Conservation (phyloP, 2,797 vertebrate species). For the Hapalemur alaotrensis region DNA sequence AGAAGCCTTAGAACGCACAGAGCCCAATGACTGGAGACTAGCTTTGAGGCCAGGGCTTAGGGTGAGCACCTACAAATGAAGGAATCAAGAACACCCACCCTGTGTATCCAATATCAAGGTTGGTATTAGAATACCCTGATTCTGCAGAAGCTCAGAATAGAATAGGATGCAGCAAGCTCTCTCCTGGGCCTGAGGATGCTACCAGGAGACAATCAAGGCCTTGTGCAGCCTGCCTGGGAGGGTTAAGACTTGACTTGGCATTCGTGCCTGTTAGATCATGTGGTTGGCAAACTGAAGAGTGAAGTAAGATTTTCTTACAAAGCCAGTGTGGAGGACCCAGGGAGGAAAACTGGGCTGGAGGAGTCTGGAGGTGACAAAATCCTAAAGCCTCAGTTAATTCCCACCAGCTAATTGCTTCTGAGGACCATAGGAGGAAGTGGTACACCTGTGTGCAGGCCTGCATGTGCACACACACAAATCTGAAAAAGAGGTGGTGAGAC, state of each 20-base stretch:
- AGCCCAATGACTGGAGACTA: background rate
- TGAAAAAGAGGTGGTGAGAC: background rate
- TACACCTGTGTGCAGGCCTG: accelerated
- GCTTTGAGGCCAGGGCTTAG: background rate
- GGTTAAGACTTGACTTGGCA: conserved; percentile 34
- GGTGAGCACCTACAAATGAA: background rate
- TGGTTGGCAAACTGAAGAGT: conserved; percentile 18
- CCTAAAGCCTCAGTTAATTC: background rate
- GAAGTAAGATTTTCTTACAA: conserved; percentile 49
- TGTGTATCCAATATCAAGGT: background rate
- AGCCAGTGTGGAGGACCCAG: background rate
- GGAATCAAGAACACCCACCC: background rate
- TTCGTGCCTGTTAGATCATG: background rate
- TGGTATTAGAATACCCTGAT: background rate
- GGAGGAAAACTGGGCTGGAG: background rate
- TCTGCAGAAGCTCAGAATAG: background rate
- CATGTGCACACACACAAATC: background rate
- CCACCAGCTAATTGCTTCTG: background rate
- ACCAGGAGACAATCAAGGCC: conserved; percentile 18
- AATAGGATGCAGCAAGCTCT: background rate
- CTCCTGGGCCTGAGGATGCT: background rate
- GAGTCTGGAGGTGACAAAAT: background rate
- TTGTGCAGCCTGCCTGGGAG: background rate
- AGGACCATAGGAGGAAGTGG: background rate
- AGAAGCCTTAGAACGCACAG: background rate